phyloP scores from a whole-genome alignment of 2,113 vertebrate genomes.

The Urocitellus parryii region DNA sequence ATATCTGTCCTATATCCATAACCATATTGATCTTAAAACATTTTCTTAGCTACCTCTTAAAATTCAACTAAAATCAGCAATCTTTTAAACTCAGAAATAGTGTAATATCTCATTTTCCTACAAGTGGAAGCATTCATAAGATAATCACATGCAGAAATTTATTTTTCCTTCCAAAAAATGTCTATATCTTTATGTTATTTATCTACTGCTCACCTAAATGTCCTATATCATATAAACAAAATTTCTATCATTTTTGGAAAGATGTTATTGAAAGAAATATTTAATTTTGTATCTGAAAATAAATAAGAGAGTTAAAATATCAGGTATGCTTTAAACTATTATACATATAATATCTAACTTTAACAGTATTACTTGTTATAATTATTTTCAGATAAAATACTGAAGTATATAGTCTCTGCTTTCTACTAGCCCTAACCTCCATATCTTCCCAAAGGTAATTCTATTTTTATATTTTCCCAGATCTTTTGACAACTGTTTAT shows the following conservation, averaged over 20 bases:
- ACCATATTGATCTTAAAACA: not conserved
- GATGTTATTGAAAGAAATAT: not conserved
- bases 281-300: not conserved
- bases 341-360: not conserved
- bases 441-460: not conserved
- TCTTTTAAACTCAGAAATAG: not conserved
- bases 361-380: not conserved
- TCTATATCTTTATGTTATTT: not conserved
- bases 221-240: not conserved
- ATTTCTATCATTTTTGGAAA: not conserved
- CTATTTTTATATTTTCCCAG: not conserved
- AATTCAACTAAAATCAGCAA: too few relatives aligned
- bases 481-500: not conserved
- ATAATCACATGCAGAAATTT: not conserved
- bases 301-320: not conserved
- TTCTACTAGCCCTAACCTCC: not conserved
- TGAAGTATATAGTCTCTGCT: not conserved
- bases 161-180: not conserved
- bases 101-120: not conserved
- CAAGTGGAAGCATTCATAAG: not conserved
- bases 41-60: not conserved
- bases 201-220: not conserved
- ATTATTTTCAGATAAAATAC: conserved; percentile 28
- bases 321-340: not conserved
- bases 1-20: not conserved